phyloP scores from a whole-genome alignment of 92 coral and sea anemone genomes.

The Anthopleura xanthogrammica region DNA sequence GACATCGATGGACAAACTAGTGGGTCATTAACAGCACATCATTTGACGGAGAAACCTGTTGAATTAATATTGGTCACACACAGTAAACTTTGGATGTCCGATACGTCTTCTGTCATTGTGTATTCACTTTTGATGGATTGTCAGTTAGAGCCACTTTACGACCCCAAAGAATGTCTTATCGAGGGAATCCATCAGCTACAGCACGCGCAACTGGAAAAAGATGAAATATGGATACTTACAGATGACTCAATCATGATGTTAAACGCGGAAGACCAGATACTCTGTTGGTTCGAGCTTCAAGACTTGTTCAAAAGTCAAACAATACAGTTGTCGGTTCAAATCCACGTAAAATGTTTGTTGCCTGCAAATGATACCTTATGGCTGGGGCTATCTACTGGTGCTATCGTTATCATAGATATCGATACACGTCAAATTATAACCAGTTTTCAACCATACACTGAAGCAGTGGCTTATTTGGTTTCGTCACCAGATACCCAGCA shows the following conservation, averaged over 20 bases:
- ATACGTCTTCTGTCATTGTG: neutral
- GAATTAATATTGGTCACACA: neutral
- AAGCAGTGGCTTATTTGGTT: constrained; percentile 22
- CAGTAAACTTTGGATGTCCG: constrained; percentile 14
- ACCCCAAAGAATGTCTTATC: neutral
- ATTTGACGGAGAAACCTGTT: neutral
- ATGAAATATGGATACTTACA: neutral
- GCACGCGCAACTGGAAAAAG: neutral
- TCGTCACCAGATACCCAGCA: constrained; percentile 16
- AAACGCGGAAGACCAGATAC: neutral
- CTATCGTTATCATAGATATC: constrained; percentile 32
- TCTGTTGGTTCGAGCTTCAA: neutral
- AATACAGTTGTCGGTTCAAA: neutral
- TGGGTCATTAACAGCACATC: neutral
- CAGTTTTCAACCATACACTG: constrained; percentile 26
- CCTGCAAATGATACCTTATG: constrained; percentile 42
- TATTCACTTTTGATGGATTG: constrained; percentile 2
- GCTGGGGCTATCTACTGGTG: constrained; percentile 46
- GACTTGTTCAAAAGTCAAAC: neutral
- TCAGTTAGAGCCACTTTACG: neutral
- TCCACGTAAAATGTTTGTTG: constrained; percentile 32
- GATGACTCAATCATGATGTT: neutral
- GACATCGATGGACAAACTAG: neutral
- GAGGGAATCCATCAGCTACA: neutral
- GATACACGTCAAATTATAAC: constrained; percentile 35